These are phyloP conservation scores for Vidua macroura DNA, from an alignment of 2,113 vertebrate genomes.

Conservation along the genomic window DNA sequence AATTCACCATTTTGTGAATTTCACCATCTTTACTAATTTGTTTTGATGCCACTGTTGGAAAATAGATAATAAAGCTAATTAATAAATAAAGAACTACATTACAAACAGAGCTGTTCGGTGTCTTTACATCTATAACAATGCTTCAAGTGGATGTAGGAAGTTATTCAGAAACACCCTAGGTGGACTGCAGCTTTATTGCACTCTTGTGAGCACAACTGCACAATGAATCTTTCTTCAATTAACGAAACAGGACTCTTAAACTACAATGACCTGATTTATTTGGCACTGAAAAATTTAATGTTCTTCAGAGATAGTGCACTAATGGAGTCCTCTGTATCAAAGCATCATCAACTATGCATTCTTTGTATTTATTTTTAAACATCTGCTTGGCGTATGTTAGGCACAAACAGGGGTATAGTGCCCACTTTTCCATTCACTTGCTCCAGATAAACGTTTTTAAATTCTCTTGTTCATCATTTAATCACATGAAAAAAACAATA, in stretches of 20 bases:
- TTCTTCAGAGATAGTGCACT: neutral
- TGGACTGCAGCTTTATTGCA: neutral
- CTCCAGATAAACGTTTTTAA: neutral
- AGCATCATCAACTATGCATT: neutral
- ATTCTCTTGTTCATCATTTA: neutral
- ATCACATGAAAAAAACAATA: neutral
- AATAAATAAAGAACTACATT: neutral
- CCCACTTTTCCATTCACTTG: neutral
- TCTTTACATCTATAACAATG: neutral
- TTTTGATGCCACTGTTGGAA: neutral
- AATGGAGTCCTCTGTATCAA: neutral
- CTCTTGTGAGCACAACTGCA: neutral
- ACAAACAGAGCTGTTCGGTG: neutral
- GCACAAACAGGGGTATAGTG: neutral
- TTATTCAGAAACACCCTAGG: neutral
- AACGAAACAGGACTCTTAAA: neutral
- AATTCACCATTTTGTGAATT: neutral
- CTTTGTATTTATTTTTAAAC: neutral
- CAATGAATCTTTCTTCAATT: conserved; percentile 31
- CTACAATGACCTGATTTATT: neutral
- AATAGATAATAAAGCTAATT: neutral
- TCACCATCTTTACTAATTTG: neutral
- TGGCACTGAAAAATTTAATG: neutral
- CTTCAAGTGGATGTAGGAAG: neutral
- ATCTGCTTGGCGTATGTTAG: neutral